Evolutionary conservation across 2,797 vertebrate genomes (phyloP), one percentile per base, ranked within the genome.

Genomic region (Clamator glandarius): DNA sequence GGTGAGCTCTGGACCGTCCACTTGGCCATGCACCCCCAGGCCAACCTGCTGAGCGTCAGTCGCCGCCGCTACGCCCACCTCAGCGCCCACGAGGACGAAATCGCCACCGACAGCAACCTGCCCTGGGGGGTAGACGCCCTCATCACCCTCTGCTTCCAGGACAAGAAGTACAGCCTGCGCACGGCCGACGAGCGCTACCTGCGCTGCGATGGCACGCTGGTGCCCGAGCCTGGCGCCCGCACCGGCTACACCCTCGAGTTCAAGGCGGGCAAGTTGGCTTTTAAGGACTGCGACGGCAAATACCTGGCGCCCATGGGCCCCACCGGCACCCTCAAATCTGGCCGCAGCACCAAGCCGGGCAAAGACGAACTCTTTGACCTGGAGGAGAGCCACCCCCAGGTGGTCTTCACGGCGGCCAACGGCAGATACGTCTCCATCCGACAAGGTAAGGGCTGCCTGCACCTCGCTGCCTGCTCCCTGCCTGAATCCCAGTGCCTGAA

Each of bases 291-390:
- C 5, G 98, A 99, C 16, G 99, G 99, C 81, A 99, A 98, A 92
- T 99, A 99, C 93, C 97, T 99, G 98, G 98, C 99, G 3, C 99
- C 99, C 14, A 98, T 98, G 94, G 99, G 99, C 8, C 99, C 99
- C 14, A 98, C 98, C 0, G 99, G 99, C 42, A 99, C 98, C 16
- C 98, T 99, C 92, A 98, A 98, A 87, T 98, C 99, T 0, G 99
- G 99, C 69, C 98, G 99, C 70, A 99, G 98, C 97, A 98, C 98
- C 62, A 99, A 99, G 95, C 99, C 99, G 0, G 98, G 99, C 91
- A 99, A 99, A 96, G 99, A 99, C 3, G 99, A 99, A 98, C 98
- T 99, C 94, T 99, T 99, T 59, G 99, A 99, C 94, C 98, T 99
- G 84, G 99, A 99, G 97, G 99, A 99, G 97, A 99, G 99, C 76